Base-by-base conservation (phyloP, 2,888 invertebrate genomes). In the Smittia aterrima region DNA sequence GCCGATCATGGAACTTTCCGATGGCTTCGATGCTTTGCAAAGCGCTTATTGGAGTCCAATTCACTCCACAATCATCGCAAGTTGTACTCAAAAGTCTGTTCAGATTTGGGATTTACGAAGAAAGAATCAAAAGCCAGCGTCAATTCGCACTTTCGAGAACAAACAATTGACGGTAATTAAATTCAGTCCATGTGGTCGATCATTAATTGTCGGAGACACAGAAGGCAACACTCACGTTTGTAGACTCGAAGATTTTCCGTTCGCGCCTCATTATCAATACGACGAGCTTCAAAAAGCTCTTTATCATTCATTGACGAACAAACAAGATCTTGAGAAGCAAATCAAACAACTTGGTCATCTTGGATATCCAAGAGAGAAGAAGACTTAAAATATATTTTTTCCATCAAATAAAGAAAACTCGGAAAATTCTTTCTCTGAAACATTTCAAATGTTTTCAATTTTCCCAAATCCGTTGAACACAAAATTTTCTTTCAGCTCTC, bases 101-200 rank as follows among this genome's bases (percentile, higher is more conserved):
- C 89, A 89, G 70, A 84, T 93, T 24, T 94, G 94, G 94, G 92
- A 94, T 80, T 82, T 93, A 7, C 87, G 89, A 3, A 83, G 91
- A 22, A 92, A 90, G 79, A 88, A 86, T 0, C 87, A 91, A 75
- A 86, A 87, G 71, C 91, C 93, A 6, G 81, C 80, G 18, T 80
- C 82, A 20, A 78, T 80, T 1, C 78, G 78, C 0, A 76, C 76
- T 1, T 77, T 81, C 54, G 77, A 77, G 2, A 70, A 66, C 16
- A 54, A 22, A 1, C 24, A 75, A 58, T 53, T 89, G 74, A 86
- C 87, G 0, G 84, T 84, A n/a, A 81, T 88, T 1, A 85, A 86
- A 75, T 92, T 92, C 79, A 88, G 89, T 0, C 79, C 83, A 0
- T 88, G 88, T 40, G 92, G 92, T 0, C 86, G 89, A 66, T 90